Percentiles rank a stretch among this genome's conserved stretches.
Conservation (phyloP, 1,140 invertebrate genomes). For the Linepithema humile region DNA sequence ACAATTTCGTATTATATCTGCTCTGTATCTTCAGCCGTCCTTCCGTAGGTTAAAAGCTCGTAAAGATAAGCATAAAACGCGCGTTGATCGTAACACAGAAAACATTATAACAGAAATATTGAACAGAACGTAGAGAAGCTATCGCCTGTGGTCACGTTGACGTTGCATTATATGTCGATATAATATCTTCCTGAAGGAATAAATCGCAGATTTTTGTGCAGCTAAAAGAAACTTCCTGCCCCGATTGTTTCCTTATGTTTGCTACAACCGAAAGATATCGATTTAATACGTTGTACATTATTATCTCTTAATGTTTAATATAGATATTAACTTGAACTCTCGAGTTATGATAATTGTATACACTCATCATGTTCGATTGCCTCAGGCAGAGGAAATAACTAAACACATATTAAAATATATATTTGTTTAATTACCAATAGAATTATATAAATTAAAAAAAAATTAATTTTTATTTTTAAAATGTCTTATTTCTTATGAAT, state of each 20-base stretch:
- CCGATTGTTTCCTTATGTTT: constrained; percentile 17
- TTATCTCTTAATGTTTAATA: constrained; percentile 26
- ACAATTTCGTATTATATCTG: neutral
- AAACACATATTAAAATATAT: neutral
- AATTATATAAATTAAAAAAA: neutral
- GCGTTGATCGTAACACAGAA: neutral
- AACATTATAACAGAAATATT: neutral
- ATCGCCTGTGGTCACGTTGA: neutral
- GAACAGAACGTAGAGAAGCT: neutral
- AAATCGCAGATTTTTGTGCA: neutral
- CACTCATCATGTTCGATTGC: neutral
- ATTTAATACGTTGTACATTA: constrained; percentile 17
- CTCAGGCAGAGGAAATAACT: constrained; percentile 18
- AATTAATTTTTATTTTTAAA: neutral
- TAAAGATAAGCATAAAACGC: constrained; percentile 41
- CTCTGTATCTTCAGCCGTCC: neutral
- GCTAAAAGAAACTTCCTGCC: neutral
- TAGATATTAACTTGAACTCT: constrained; percentile 12
- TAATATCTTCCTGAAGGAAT: neutral
- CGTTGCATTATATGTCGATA: neutral
- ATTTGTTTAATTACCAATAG: too few relatives aligned
- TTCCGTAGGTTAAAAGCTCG: neutral
- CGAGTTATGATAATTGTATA: constrained; percentile 13
- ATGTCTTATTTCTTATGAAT: neutral
- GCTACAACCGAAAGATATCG: constrained; percentile 1